Base-by-base conservation (phyloP, 1,140 invertebrate species). In the Cotesia typhae region DNA sequence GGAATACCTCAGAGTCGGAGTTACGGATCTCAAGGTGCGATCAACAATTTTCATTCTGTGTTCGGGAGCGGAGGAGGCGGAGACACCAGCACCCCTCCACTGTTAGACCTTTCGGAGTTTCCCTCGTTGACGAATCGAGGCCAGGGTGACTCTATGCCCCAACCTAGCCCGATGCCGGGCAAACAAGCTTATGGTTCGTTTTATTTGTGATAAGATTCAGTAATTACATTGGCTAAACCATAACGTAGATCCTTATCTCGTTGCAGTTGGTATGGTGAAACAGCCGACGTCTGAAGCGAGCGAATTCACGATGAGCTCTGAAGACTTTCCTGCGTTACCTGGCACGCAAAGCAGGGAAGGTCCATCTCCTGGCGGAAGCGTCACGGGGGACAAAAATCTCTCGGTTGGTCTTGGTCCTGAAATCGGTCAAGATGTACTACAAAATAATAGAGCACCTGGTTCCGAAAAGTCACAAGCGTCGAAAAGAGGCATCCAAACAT, bases 261-360 rank as follows among this genome's bases (percentile, higher is more conserved):
- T 85, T 87, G 36, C 84, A 95, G 95, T 97, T 86, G 96, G 96
- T 81, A 97, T 97, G 94, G 96, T 98, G 75, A 98, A 98, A 87
- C 95, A 96, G 85, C 95, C 95, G 72, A 94, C 94, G 80, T 92
- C 94, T 38, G 95, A 97, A 86, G 90, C 95, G 77, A 95, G 92
- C 79, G 97, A 98, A 87, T 99, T 99, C 88, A 96, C 95, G 76
- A 98, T 99, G 92, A 97, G 96, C 78, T 95, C 93, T 76, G 98
- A 99, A 89, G 98, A 99, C 87, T 99, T 99, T 88, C 98, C 98
- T 75, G 98, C 98, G 82, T 89, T 99, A 86, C 98, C 92, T 72
- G 92, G 91, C 84, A 93, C 89, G 78, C 89, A 89, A 78, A 85
- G 87, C 77, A 86, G 89, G 79, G 88, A 89, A 71, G 88, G 88